Conservation (phyloP, 2,113 vertebrate genomes). For the Casuarius casuarius region DNA sequence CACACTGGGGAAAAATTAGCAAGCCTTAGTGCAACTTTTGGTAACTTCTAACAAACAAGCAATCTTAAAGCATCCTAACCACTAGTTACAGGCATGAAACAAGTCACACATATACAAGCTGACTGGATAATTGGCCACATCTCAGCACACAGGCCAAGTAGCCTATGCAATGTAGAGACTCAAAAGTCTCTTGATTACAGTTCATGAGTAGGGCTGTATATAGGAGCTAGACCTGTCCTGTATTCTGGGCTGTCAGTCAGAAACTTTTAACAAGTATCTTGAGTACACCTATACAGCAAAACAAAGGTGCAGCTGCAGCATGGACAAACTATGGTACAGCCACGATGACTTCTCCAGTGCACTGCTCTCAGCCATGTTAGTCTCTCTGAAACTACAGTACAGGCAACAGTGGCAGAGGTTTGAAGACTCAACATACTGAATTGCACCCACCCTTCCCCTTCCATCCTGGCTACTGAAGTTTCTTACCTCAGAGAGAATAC, state of each 20-base stretch:
- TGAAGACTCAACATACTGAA: not conserved
- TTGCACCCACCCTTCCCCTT: not conserved
- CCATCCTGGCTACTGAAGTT: too few relatives aligned
- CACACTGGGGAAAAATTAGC: not conserved
- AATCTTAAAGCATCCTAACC: not conserved
- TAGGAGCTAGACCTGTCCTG: too few relatives aligned
- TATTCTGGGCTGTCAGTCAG: not conserved
- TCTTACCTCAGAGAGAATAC: too few relatives aligned
- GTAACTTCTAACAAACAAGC: not conserved
- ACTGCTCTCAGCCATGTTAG: too few relatives aligned
- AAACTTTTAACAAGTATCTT: not conserved
- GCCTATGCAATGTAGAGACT: not conserved
- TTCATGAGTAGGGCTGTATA: not conserved
- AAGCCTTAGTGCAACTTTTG: not conserved
- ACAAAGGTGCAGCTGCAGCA: not conserved
- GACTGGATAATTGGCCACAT: not conserved
- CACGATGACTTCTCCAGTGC: too few relatives aligned
- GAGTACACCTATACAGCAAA: not conserved
- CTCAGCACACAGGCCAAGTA: not conserved
- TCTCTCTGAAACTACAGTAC: not conserved
- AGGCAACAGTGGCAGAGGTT: not conserved
- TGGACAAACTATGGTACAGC: too few relatives aligned
- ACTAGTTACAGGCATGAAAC: not conserved
- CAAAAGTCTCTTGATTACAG: not conserved
- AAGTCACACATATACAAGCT: not conserved